A percentile compares a stretch with the other conserved stretches of the same genome.
These are phyloP conservation scores for Erebia ligea DNA, from an alignment of 2,888 invertebrate species.

Conservation along the genomic window DNA sequence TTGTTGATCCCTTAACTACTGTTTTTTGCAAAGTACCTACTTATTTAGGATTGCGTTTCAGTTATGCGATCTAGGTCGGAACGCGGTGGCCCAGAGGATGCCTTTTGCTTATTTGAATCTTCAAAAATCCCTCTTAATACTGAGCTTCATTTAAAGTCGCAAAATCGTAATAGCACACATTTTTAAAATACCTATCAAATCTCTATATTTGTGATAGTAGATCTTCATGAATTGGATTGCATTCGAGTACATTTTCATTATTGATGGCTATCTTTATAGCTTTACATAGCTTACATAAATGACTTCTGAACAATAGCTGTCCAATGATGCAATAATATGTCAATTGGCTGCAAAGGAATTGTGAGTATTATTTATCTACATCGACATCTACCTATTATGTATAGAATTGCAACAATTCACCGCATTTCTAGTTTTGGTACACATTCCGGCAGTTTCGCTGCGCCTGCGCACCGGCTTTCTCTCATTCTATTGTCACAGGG, in stretches of 20 bases:
- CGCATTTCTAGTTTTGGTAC: constrained; percentile 38
- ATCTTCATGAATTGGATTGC: neutral
- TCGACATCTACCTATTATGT: constrained; percentile 8
- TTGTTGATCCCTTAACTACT: neutral
- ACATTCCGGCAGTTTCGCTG: constrained; percentile 37
- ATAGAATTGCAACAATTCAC: constrained; percentile 36
- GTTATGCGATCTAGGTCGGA: no score
- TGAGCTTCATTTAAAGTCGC: no score
- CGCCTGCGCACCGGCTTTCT: constrained; percentile 33
- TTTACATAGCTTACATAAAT: neutral
- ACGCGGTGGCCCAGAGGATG: no score
- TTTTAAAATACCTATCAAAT: no score
- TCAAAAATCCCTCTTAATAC: no score
- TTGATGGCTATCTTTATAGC: neutral
- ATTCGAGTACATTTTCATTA: neutral
- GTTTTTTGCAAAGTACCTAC: no score
- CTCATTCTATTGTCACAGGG: constrained; percentile 34
- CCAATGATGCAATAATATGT: constrained; percentile 4
- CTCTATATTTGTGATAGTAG: no score
- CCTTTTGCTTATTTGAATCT: no score
- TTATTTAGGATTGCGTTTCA: no score
- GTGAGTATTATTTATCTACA: constrained; percentile 22
- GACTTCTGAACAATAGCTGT: constrained; percentile 1
- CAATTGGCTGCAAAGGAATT: constrained; percentile 9
- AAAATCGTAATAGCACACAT: no score